Conservation (phyloP, 2,113 vertebrate genomes). For the Varanus salvator region DNA sequence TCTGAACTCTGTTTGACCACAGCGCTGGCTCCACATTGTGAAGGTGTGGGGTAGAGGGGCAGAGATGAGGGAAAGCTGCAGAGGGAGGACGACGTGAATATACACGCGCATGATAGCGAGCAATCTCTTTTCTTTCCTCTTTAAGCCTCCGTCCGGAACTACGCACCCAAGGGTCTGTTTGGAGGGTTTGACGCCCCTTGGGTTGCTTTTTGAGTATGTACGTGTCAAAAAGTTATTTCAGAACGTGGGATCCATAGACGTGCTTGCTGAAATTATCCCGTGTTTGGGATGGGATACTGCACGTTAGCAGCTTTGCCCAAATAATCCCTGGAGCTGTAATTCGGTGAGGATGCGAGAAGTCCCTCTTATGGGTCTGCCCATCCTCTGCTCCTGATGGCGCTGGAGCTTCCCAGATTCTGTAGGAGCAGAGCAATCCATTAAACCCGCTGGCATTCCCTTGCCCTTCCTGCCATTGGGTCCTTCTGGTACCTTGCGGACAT, state of each 20-base stretch:
- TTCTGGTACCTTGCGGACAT: no score
- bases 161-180: conserved; percentile 30
- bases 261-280: background rate
- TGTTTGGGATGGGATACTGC: background rate
- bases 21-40: conserved; percentile 47
- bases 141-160: conserved; percentile 59
- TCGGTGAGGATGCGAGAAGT: background rate
- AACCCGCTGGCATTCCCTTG: no score
- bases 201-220: background rate
- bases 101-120: conserved; percentile 60
- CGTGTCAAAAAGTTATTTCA: background rate
- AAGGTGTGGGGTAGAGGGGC: background rate
- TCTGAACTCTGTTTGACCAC: conserved; percentile 65
- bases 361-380: background rate
- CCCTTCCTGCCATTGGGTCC: no score
- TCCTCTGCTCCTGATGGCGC: no score
- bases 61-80: conserved; percentile 25
- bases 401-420: background rate
- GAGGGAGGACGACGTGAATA: conserved; percentile 52
- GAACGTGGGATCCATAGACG: background rate
- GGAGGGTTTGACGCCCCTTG: background rate
- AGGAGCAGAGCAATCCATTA: background rate
- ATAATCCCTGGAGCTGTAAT: background rate
- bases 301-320: background rate
- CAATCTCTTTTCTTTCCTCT: conserved; percentile 44